phyloP scores from a whole-genome alignment of 2,888 invertebrate genomes.

The Andricus curvator region DNA sequence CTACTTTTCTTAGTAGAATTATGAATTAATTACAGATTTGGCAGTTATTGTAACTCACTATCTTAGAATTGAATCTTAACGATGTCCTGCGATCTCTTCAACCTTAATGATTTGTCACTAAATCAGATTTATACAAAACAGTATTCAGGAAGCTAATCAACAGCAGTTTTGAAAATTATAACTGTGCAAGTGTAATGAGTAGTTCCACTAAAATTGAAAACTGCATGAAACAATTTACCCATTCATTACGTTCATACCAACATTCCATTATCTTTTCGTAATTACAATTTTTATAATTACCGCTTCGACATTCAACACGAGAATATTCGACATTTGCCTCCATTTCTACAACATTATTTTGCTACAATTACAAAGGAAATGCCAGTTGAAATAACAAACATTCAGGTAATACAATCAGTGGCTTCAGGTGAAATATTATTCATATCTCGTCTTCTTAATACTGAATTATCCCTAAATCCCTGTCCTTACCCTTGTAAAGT shows the following conservation, averaged over 20 bases:
- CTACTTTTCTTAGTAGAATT: conserved; percentile 10
- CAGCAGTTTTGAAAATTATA: conserved; percentile 19
- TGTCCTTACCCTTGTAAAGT: conserved; percentile 25
- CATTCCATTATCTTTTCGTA: conserved; percentile 18
- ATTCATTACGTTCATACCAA: conserved; percentile 26
- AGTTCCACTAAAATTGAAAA: not conserved
- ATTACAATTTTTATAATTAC: conserved; percentile 30
- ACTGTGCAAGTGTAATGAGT: conserved; percentile 32
- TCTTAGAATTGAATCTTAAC: conserved; percentile 31
- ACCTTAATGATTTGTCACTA: not conserved
- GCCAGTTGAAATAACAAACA: conserved; percentile 5
- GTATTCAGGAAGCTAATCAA: conserved; percentile 28
- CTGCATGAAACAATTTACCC: conserved; percentile 13
- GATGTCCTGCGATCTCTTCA: conserved; percentile 18
- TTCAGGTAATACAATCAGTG: conserved; percentile 30
- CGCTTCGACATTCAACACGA: conserved; percentile 18
- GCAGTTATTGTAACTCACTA: conserved; percentile 26
- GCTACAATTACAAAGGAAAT: not conserved
- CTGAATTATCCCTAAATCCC: conserved; percentile 36
- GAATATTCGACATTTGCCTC: not conserved
- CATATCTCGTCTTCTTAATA: conserved; percentile 24
- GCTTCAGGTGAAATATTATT: conserved; percentile 9
- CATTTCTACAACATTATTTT: not conserved
- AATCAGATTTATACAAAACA: conserved; percentile 26
- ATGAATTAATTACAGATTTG: conserved; percentile 25